Evolutionary conservation across 2,888 invertebrate species (phyloP).

Genomic region (Polymixis lichenea): DNA sequence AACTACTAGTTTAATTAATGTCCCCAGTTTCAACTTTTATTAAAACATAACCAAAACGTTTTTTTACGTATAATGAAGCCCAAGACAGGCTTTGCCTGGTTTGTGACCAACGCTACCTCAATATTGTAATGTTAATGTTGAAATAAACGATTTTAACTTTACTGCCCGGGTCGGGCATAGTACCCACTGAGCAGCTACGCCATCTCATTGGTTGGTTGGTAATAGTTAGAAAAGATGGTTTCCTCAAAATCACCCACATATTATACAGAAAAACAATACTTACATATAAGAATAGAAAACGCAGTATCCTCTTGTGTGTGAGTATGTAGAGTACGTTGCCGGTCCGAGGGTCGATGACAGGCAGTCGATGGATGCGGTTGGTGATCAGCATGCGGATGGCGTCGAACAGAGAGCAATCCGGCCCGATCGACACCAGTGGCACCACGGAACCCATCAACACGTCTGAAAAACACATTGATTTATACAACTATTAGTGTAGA

Average conservation of each 20-base stretch:
- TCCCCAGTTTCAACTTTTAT: too few species aligned
- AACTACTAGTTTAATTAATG: too few species aligned
- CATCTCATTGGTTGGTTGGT: neutral
- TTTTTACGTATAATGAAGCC: too few species aligned
- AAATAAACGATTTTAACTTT: too few species aligned
- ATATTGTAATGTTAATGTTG: too few species aligned
- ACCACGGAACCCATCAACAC: constrained; percentile 96
- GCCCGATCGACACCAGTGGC: constrained; percentile 97
- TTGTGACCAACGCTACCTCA: too few species aligned
- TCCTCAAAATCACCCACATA: neutral
- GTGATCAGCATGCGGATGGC: constrained; percentile 98
- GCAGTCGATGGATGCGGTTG: constrained; percentile 98
- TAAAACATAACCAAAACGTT: too few species aligned
- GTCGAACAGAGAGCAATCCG: constrained; percentile 97
- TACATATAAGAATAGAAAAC: constrained; percentile 99
- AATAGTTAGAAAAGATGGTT: neutral
- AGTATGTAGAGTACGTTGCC: constrained; percentile 99
- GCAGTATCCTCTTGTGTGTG: constrained; percentile 99
- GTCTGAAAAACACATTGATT: constrained; percentile 88
- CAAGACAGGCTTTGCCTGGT: too few species aligned
- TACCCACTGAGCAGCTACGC: too few species aligned
- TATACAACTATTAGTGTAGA: neutral
- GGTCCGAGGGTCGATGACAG: constrained; percentile 98
- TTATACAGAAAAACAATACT: constrained; percentile 86
- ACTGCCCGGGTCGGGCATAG: neutral